Evolutionary conservation across 2,888 invertebrate genomes (phyloP).

Genomic region (Carabus problematicus): DNA sequence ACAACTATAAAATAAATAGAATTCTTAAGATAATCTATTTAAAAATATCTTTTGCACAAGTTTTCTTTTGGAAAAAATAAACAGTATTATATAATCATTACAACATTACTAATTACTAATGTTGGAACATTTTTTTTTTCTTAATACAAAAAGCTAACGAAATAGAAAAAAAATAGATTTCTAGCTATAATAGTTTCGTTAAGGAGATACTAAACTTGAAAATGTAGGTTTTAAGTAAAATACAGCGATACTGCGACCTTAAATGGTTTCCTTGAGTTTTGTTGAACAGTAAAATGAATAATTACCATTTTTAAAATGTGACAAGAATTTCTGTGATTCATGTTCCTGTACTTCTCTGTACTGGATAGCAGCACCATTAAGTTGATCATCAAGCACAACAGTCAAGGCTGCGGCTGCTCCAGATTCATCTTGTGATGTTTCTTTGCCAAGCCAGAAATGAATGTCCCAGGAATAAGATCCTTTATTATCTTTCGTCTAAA

Average conservation of each 20-base stretch:
- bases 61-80: conserved; percentile 28
- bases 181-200: no score
- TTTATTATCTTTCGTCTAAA: conserved; percentile 69
- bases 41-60: conserved; percentile 8
- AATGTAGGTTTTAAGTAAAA: no score
- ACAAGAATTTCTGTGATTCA: conserved; percentile 80
- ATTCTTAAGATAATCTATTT: conserved; percentile 3
- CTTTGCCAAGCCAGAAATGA: conserved; percentile 87
- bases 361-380: conserved; percentile 84
- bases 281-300: no score
- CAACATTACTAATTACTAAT: no score
- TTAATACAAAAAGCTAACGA: no score
- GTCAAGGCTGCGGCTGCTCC: conserved; percentile 79
- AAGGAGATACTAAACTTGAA: no score
- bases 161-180: no score
- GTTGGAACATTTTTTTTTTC: no score
- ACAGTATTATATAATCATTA: conserved; percentile 15
- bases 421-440: conserved; percentile 79
- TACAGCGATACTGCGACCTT: no score
- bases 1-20: neutral
- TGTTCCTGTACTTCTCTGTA: conserved; percentile 86
- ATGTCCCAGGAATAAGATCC: conserved; percentile 79
- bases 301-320: conserved; percentile 73
- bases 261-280: no score
- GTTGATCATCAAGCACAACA: conserved; percentile 83